Conservation (phyloP, 64 coral and sea anemone species). For the Stylophora pistillata region DNA sequence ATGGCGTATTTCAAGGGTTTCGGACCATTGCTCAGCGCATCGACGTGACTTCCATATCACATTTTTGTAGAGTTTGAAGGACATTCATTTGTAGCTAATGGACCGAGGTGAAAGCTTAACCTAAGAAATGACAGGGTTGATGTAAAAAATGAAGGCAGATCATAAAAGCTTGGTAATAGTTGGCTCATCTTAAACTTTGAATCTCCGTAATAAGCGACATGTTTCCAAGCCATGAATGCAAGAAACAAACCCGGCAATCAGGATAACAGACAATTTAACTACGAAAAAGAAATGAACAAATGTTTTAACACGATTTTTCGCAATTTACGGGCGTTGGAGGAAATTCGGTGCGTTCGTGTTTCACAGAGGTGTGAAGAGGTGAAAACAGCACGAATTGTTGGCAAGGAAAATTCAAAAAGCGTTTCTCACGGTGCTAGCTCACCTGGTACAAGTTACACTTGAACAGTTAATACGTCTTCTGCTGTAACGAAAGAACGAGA, state of each 20-base stretch:
- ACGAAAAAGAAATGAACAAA: background rate
- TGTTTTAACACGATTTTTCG: background rate
- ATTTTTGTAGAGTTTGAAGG: background rate
- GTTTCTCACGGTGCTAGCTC: too few species aligned
- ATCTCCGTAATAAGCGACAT: too few species aligned
- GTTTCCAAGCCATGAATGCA: background rate
- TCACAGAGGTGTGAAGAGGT: background rate
- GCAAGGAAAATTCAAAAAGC: too few species aligned
- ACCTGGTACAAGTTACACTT: too few species aligned
- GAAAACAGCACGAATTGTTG: too few species aligned
- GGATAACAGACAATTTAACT: background rate
- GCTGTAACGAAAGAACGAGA: too few species aligned
- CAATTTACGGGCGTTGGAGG: background rate
- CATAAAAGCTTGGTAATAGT: too few species aligned
- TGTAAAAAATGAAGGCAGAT: background rate
- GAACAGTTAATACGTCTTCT: too few species aligned
- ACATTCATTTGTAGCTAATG: too few species aligned
- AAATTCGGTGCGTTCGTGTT: background rate
- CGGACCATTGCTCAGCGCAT: too few species aligned
- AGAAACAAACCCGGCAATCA: background rate
- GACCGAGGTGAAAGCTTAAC: background rate
- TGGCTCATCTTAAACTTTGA: too few species aligned
- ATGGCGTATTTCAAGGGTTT: too few species aligned
- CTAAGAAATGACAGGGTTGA: background rate
- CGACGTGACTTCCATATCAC: background rate